A percentile compares a stretch with the other conserved stretches of the same genome.
These are phyloP conservation scores for Microplitis mediator DNA, from an alignment of 1,140 invertebrate genomes.

Conservation along the genomic window DNA sequence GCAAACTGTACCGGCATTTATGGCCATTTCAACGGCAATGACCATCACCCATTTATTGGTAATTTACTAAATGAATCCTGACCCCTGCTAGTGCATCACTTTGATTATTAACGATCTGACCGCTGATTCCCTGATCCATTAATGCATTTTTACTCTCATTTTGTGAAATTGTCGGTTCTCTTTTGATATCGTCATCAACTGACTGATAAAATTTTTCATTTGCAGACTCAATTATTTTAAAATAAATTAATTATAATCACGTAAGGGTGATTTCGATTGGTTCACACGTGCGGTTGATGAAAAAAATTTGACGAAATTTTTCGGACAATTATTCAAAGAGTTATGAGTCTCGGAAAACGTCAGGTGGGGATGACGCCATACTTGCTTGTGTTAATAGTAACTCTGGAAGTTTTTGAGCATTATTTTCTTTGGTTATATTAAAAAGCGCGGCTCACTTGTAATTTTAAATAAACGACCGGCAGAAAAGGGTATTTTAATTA, in stretches of 20 bases:
- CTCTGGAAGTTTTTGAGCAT: too few species aligned
- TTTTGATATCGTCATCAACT: too few species aligned
- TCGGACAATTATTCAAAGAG: background rate
- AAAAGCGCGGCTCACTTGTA: background rate
- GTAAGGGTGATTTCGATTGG: too few species aligned
- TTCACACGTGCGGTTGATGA: too few species aligned
- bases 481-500: slow-evolving; percentile 8
- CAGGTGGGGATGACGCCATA: too few species aligned
- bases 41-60: slow-evolving; percentile 60
- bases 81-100: slow-evolving; percentile 39
- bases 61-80: slow-evolving; percentile 63
- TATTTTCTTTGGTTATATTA: background rate
- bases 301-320: background rate
- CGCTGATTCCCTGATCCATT: background rate
- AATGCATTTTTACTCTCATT: background rate
- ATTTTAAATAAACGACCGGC: background rate
- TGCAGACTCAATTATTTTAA: too few species aligned
- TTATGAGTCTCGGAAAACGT: too few species aligned
- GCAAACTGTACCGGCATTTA: slow-evolving; percentile 32
- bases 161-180: too few species aligned
- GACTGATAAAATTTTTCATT: too few species aligned
- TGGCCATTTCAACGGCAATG: slow-evolving; percentile 48
- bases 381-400: background rate
- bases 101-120: slow-evolving; percentile 41
- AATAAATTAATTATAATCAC: too few species aligned